Conservation (phyloP, 1,140 invertebrate genomes). For the Ptiloglossa arizonensis region DNA sequence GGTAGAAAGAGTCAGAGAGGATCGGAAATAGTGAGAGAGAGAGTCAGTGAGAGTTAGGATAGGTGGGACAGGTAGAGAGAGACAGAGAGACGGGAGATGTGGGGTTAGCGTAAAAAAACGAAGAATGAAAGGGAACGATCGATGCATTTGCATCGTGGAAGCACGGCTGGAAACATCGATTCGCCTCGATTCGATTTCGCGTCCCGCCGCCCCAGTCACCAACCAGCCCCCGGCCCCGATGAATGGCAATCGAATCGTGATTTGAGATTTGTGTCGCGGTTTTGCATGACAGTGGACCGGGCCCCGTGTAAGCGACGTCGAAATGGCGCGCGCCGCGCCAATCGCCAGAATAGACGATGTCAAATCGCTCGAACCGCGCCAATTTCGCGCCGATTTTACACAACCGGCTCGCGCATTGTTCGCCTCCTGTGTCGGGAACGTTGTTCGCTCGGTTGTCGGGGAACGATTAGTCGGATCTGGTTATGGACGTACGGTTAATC, state of each 20-base stretch:
- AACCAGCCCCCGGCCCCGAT: constrained; percentile 13
- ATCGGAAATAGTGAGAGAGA: no score
- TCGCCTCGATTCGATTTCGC: constrained; percentile 60
- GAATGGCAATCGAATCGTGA: constrained; percentile 69
- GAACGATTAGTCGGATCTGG: constrained; percentile 5
- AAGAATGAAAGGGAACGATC: background rate
- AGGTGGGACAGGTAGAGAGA: no score
- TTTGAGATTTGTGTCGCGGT: constrained; percentile 67
- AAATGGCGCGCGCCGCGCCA: constrained; percentile 63
- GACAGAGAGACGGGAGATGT: background rate
- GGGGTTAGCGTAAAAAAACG: background rate
- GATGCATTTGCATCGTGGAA: constrained; percentile 36
- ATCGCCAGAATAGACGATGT: constrained; percentile 63
- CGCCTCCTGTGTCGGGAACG: background rate
- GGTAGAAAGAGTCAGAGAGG: no score
- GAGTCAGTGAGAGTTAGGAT: no score
- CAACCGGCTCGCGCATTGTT: background rate
- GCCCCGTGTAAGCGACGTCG: constrained; percentile 51
- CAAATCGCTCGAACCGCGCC: constrained; percentile 60
- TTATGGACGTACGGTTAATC: constrained; percentile 20
- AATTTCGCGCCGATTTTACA: constrained; percentile 59
- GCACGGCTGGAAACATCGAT: constrained; percentile 63
- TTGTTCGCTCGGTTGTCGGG: background rate
- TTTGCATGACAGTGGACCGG: constrained; percentile 68
- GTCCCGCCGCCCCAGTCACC: constrained; percentile 16